Evolutionary conservation across 2,797 vertebrate genomes (phyloP).

Genomic region (Galago senegalensis): DNA sequence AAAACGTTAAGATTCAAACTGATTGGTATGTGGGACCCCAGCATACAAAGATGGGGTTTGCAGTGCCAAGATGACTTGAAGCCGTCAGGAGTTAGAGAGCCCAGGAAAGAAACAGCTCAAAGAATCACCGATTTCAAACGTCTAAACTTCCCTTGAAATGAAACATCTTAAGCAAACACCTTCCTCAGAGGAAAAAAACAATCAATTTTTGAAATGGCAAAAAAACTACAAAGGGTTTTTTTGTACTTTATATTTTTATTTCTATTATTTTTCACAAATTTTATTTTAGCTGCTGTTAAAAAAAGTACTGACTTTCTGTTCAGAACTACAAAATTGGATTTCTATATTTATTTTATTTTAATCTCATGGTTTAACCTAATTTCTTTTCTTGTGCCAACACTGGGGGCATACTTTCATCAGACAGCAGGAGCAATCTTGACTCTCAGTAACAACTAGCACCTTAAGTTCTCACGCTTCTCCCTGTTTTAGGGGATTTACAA

Average conservation of each 20-base stretch:
- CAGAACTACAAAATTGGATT: neutral
- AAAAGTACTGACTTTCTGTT: neutral
- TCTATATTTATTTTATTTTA: neutral
- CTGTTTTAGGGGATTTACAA: neutral
- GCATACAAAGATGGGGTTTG: too few relatives aligned
- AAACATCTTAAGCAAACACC: neutral
- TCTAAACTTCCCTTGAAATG: neutral
- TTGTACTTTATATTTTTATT: conserved; percentile 41
- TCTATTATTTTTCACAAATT: conserved; percentile 20
- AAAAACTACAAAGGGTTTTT: neutral
- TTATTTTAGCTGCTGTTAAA: neutral
- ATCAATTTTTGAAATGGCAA: neutral
- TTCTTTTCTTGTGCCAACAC: neutral
- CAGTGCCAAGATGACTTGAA: neutral
- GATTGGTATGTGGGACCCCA: neutral
- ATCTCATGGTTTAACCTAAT: neutral
- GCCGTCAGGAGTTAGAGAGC: neutral
- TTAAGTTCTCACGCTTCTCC: neutral
- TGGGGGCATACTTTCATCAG: neutral
- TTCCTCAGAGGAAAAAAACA: neutral
- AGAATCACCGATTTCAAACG: neutral
- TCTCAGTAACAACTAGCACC: neutral
- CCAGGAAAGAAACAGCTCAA: neutral
- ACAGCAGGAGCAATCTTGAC: neutral
- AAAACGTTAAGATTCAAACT: conserved; percentile 13